Evolutionary conservation across 2,888 invertebrate species (phyloP).

Genomic region (Oxyscelio sp.): DNA sequence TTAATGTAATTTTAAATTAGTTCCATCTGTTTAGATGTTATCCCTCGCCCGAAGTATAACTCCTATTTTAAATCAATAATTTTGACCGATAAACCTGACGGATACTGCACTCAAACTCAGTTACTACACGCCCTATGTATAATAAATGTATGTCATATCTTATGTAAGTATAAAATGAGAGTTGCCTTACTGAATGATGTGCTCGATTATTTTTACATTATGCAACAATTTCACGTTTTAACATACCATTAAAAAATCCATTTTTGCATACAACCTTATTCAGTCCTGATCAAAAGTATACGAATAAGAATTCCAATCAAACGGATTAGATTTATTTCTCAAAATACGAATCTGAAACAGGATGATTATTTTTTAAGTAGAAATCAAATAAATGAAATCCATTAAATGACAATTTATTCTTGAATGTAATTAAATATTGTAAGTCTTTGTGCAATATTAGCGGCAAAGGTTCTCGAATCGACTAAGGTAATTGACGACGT

Average conservation of each 20-base stretch:
- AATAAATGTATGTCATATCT: too few species aligned
- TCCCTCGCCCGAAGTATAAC: too few species aligned
- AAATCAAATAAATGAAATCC: background rate
- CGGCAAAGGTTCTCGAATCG: slow-evolving; percentile 32
- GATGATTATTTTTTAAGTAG: background rate
- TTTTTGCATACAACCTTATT: background rate
- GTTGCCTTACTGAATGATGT: background rate
- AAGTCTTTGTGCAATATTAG: slow-evolving; percentile 25
- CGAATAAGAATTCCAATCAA: too few species aligned
- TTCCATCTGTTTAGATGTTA: too few species aligned
- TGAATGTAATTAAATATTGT: slow-evolving; percentile 19
- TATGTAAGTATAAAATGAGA: too few species aligned
- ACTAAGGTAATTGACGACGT: slow-evolving; percentile 40
- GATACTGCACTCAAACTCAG: too few species aligned
- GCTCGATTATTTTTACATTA: background rate
- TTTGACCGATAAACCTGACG: too few species aligned
- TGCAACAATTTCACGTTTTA: background rate
- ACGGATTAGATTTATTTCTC: too few species aligned
- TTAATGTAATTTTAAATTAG: too few species aligned
- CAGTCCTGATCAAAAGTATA: too few species aligned
- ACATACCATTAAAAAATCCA: background rate
- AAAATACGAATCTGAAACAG: background rate
- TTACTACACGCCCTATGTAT: too few species aligned
- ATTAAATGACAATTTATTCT: background rate
- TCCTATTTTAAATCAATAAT: too few species aligned